Evolutionary conservation across 1,140 invertebrate species (phyloP), one percentile per base, ranked within the genome.

Genomic region (Sitobion miscanthi): DNA sequence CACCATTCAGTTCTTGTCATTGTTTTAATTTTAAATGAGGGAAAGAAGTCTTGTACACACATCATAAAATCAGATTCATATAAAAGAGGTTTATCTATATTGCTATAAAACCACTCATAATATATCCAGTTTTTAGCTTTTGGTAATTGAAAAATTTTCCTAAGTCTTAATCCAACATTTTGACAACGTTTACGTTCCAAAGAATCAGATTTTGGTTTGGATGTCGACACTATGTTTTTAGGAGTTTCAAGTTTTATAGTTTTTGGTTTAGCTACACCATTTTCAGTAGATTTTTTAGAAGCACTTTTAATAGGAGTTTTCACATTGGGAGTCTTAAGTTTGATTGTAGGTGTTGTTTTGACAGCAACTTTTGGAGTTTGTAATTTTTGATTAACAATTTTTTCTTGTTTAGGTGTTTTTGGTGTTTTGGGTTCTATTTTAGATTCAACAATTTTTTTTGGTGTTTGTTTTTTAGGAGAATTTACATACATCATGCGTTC

Each of bases 111-210:
- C 97, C 99, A 99, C 95, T 99, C 99, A 95, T 99, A 99, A 95
- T 98, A 99, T 3, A 99, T 98, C 98, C 99, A 99, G 96, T 99
- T 99, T 95, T 99, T 99, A 42, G 99, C 99, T 96, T 99, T 99
- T 0, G 99, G 99, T 94, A 99, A 95, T 96, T 99, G 99, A 1
- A 99, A 96, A n/a, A 99, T 96, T 96, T 99, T 99, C 94, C 98
- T 96, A 77, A 99, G 95, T 94, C 98, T 96, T 95, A 98, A 96
- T 3, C 98, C 98, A 94, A 99, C 98, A 94, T 97, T 97, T 94
- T 99, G 98, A 1, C 98, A 98, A 94, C 97, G 96, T 95, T 97
- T 97, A 94, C 96, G 96, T 95, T 97, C 98, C 92, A 94, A 94
- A 82, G 90, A 54, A 42, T 91, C 91, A 8, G 47, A 93, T 86